These are phyloP conservation scores for Esox lucius DNA, from an alignment of 2,797 vertebrate genomes.

Conservation along the genomic window DNA sequence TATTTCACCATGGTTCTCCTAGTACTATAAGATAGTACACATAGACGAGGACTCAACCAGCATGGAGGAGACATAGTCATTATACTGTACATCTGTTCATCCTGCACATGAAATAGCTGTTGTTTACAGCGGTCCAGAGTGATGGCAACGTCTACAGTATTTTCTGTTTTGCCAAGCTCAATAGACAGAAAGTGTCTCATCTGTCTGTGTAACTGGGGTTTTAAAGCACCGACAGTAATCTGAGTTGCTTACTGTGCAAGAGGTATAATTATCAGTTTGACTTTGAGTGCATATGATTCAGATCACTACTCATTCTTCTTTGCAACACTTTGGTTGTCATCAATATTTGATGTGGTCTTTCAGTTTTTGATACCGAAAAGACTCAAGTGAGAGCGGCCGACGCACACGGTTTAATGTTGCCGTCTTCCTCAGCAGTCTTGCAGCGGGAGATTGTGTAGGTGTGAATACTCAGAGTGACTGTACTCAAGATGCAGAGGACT, in stretches of 20 bases:
- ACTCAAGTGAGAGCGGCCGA: conserved; percentile 16
- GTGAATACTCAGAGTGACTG: conserved; percentile 43
- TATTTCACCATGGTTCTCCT: neutral
- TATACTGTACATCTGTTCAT: neutral
- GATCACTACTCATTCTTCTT: conserved; percentile 30
- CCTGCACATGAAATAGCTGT: neutral
- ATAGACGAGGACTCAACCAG: neutral
- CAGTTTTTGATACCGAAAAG: conserved; percentile 35
- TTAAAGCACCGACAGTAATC: conserved; percentile 5
- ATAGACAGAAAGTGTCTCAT: neutral
- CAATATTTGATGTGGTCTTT: conserved; percentile 49
- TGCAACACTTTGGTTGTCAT: conserved; percentile 43
- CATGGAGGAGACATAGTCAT: neutral
- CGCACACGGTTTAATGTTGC: conserved; percentile 30
- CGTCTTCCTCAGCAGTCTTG: conserved; percentile 20
- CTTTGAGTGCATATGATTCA: conserved; percentile 27
- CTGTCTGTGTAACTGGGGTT: conserved; percentile 13
- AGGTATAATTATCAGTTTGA: conserved; percentile 38
- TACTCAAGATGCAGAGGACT: conserved; percentile 36
- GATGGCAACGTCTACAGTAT: neutral
- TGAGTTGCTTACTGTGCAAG: neutral
- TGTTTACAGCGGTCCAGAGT: neutral
- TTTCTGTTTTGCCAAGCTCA: neutral
- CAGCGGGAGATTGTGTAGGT: conserved; percentile 21
- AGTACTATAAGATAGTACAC: neutral